Base-by-base conservation (phyloP, 1,140 invertebrate genomes). In the Paracyclopina nana region DNA sequence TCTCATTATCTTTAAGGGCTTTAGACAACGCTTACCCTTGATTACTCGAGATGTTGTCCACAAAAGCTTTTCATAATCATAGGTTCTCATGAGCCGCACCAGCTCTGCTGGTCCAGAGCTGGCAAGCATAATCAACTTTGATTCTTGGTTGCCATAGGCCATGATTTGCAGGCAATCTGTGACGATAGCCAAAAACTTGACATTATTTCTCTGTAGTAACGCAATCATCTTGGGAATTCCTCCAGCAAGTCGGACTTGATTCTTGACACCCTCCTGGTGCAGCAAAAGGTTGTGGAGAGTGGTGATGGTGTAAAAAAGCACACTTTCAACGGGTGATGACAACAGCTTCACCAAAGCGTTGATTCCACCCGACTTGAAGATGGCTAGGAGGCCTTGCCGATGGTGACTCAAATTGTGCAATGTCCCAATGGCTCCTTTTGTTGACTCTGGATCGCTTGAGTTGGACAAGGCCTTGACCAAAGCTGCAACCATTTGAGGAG, bases 141-240 rank as follows among this genome's bases (percentile, higher is more conserved):
- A 91, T 65, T 98, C 91, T 64, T 52, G 50, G 27, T 52, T 52
- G n/a, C 91, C 91, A 63, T 95, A 96, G 6, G 92, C 90, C 54
- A 99, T 68, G 64, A 97, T 96, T 66, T 97, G 91, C 22, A 98
- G 72, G 62, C 91, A 98, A 67, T 99, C 94, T 2, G 92, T 96
- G 14, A 96, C 90, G 62, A 96, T 91, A 6, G 91, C 90, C 56
- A 96, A 68, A 64, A 96, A 95, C 67, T 96, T 95, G 12, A 91
- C 85, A 65, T 98, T 96, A 65, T 97, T 92, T 46, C 87, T 72
- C 60, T 91, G 84, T 2, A 98, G 71, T 3, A 97, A 68, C 1
- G 86, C 84, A 4, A 97, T 90, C 90, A 99, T 96, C 61, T 97
- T 96, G 62, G 97, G 90, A 4, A 98, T 68, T 11, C 94, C 92